Percentiles rank a stretch among this genome's conserved stretches.
These are phyloP conservation scores for Torymus aiolomorphi DNA, from an alignment of 2,888 invertebrate species.

Conservation along the genomic window DNA sequence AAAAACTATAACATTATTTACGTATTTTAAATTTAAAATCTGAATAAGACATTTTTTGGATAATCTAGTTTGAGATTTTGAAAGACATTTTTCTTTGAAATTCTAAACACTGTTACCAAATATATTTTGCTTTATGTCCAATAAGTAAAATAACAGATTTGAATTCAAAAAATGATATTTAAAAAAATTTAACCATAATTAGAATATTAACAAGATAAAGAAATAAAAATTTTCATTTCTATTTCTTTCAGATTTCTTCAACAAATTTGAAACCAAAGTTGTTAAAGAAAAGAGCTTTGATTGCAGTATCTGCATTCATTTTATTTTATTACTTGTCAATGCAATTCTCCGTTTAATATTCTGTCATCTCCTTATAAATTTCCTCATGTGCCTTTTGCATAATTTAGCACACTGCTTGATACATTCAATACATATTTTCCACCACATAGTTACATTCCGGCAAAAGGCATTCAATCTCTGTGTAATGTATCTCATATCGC, in stretches of 20 bases:
- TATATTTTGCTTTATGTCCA: slow-evolving; percentile 29
- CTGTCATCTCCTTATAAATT: slow-evolving; percentile 50
- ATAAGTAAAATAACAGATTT: slow-evolving; percentile 51
- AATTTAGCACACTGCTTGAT: slow-evolving; percentile 27
- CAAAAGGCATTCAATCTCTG: slow-evolving; percentile 54
- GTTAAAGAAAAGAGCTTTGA: slow-evolving; percentile 59
- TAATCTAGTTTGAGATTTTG: slow-evolving; percentile 20
- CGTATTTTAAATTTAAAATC: slow-evolving; percentile 27
- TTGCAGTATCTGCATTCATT: slow-evolving; percentile 66
- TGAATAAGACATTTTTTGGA: slow-evolving; percentile 30
- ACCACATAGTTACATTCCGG: slow-evolving; percentile 36
- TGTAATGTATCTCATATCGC: slow-evolving; percentile 50
- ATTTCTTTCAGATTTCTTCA: slow-evolving; percentile 47
- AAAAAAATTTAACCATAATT: slow-evolving; percentile 45
- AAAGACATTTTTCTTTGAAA: slow-evolving; percentile 20
- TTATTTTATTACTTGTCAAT: slow-evolving; percentile 68
- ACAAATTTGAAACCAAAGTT: slow-evolving; percentile 55
- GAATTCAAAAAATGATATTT: slow-evolving; percentile 34
- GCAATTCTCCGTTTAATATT: slow-evolving; percentile 57
- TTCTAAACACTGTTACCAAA: slow-evolving; percentile 25
- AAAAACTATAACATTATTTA: slow-evolving; percentile 38
- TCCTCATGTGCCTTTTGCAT: slow-evolving; percentile 33
- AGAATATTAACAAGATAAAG: slow-evolving; percentile 51
- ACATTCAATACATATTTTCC: slow-evolving; percentile 45
- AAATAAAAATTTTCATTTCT: slow-evolving; percentile 48